These are phyloP conservation scores for Drosophila pseudoobscura DNA, from an alignment of 1,140 invertebrate genomes.

Conservation along the genomic window DNA sequence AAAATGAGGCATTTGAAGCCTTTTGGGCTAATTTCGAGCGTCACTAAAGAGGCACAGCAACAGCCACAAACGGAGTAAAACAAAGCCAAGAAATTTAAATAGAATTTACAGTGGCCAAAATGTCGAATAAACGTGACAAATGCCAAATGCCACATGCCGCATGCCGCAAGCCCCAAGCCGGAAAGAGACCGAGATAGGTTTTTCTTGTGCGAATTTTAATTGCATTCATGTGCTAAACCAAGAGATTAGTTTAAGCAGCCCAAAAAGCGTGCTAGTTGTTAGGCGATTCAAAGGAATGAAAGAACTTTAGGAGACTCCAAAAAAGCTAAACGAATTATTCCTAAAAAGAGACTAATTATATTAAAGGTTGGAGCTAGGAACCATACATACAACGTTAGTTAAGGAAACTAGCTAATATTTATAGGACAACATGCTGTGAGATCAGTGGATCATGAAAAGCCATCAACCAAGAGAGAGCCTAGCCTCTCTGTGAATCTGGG, in stretches of 20 bases:
- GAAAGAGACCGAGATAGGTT: not conserved
- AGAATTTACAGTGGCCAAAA: slow-evolving; percentile 46
- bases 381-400: too few relatives aligned
- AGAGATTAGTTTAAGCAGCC: not conserved
- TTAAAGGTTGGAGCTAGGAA: too few relatives aligned
- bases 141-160: slow-evolving; percentile 22
- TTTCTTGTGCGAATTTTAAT: slow-evolving; percentile 18
- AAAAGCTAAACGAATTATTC: not conserved
- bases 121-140: slow-evolving; percentile 54
- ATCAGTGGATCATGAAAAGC: too few relatives aligned
- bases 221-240: not conserved
- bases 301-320: not conserved
- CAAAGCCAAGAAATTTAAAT: slow-evolving; percentile 46
- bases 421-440: too few relatives aligned
- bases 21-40: slow-evolving; percentile 58
- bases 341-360: too few relatives aligned
- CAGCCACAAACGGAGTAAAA: slow-evolving; percentile 5
- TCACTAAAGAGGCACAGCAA: slow-evolving; percentile 33
- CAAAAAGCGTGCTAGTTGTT: not conserved
- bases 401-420: too few relatives aligned
- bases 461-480: too few relatives aligned
- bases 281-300: not conserved
- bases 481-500: too few relatives aligned
- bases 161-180: too few relatives aligned
- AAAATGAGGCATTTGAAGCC: slow-evolving; percentile 60